phyloP scores from a whole-genome alignment of 2,113 vertebrate genomes.

The Epinephelus moara region DNA sequence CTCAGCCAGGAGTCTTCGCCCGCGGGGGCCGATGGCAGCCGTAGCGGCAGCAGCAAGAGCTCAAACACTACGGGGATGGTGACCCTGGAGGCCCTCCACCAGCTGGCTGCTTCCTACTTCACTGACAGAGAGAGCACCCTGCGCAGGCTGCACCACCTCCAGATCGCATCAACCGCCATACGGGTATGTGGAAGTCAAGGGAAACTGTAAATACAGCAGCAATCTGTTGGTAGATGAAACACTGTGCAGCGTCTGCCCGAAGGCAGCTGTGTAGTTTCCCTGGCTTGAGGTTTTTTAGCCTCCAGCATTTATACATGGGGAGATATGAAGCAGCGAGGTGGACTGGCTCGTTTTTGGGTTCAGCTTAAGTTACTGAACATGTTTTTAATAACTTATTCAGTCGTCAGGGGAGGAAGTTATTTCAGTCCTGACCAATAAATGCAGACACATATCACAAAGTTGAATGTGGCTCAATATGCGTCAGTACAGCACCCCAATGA shows the following conservation, averaged over 20 bases:
- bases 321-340: neutral
- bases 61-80: conserved; percentile 74
- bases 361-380: neutral
- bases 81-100: conserved; percentile 86
- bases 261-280: conserved; percentile 9
- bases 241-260: neutral
- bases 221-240: conserved; percentile 15
- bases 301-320: conserved; percentile 8
- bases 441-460: neutral
- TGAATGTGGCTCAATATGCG: neutral
- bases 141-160: conserved; percentile 86
- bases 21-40: conserved; percentile 36
- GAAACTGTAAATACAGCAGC: conserved; percentile 9
- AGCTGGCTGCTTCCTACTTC: conserved; percentile 89
- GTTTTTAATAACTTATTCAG: conserved; percentile 6
- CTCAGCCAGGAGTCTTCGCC: conserved; percentile 77
- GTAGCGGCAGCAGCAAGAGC: conserved; percentile 38
- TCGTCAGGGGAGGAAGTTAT: neutral
- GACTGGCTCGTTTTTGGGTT: neutral
- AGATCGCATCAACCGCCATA: conserved; percentile 87
- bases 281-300: conserved; percentile 10
- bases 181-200: conserved; percentile 76
- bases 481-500: neutral
- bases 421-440: conserved; percentile 4
- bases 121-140: conserved; percentile 88